Percentiles rank a stretch among this genome's conserved stretches.
phyloP scores from a whole-genome alignment of 2,797 vertebrate genomes.

The Pipistrellus pygmaeus region DNA sequence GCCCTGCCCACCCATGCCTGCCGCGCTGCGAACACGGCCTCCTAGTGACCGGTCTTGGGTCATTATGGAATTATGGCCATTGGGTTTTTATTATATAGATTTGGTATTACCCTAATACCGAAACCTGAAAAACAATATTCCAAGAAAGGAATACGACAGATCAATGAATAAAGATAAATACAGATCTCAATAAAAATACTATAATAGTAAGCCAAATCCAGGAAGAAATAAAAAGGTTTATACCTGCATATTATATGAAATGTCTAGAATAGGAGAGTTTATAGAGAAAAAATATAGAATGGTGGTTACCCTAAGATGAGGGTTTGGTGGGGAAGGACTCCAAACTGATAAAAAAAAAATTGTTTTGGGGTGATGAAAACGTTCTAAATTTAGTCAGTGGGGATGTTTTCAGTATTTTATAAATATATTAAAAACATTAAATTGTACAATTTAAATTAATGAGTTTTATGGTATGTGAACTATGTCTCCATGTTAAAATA shows the following conservation, averaged over 20 bases:
- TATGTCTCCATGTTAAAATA: neutral
- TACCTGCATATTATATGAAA: neutral
- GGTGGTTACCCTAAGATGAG: neutral
- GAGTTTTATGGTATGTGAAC: neutral
- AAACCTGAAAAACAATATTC: neutral
- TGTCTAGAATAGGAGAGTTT: neutral
- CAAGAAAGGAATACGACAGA: neutral
- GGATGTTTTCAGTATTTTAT: neutral
- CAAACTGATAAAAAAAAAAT: neutral
- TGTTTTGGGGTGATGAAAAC: neutral
- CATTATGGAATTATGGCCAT: too few species aligned
- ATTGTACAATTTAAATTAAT: neutral
- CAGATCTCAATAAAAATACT: neutral
- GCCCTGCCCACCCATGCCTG: too few species aligned
- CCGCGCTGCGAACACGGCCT: too few species aligned
- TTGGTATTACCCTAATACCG: neutral
- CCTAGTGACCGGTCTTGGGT: too few species aligned
- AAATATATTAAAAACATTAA: neutral
- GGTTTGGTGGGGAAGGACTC: neutral
- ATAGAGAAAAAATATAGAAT: neutral
- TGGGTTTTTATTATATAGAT: neutral
- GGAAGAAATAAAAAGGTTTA: neutral
- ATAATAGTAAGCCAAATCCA: neutral
- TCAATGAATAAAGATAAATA: neutral
- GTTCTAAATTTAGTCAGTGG: neutral